Conservation (phyloP, 2,888 invertebrate genomes). For the Noctuana brunneofusca region DNA sequence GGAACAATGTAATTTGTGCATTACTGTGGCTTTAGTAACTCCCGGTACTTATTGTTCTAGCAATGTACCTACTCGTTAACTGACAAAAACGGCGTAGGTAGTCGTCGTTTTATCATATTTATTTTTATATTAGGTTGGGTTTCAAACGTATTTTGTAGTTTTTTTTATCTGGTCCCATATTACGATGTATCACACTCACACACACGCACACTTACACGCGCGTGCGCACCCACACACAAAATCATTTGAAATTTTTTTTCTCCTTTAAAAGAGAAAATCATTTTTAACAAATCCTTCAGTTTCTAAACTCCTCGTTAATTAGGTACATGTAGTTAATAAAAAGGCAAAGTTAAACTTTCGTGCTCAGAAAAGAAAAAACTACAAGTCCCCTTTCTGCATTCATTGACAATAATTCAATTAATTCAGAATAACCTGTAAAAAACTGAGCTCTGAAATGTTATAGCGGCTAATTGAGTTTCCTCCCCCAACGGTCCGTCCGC, state of each 20-base stretch:
- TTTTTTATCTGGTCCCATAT: too few relatives aligned
- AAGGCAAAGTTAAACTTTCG: not conserved
- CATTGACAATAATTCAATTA: slow-evolving; percentile 25
- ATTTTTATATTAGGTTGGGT: too few relatives aligned
- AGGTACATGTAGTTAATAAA: too few relatives aligned
- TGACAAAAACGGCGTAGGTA: not conserved
- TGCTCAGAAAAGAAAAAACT: not conserved
- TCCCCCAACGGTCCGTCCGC: slow-evolving; percentile 21
- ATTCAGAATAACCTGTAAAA: slow-evolving; percentile 25
- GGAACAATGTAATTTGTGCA: slow-evolving; percentile 43
- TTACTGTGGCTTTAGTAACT: slow-evolving; percentile 40
- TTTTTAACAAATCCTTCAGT: too few relatives aligned
- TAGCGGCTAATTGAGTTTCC: slow-evolving; percentile 32
- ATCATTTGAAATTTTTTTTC: too few relatives aligned
- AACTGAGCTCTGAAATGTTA: slow-evolving; percentile 27
- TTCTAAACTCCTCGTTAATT: too few relatives aligned
- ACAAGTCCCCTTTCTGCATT: not conserved
- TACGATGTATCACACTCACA: too few relatives aligned
- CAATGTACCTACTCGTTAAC: not conserved
- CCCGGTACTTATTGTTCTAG: slow-evolving; percentile 13
- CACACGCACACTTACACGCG: too few relatives aligned
- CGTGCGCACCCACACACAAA: too few relatives aligned
- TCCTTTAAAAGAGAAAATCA: too few relatives aligned
- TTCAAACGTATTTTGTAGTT: not conserved
- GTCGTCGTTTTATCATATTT: not conserved